Evolutionary conservation across 2,888 invertebrate genomes (phyloP), one percentile per base, ranked within the genome.

Genomic region (Ennomos fuscantarius): DNA sequence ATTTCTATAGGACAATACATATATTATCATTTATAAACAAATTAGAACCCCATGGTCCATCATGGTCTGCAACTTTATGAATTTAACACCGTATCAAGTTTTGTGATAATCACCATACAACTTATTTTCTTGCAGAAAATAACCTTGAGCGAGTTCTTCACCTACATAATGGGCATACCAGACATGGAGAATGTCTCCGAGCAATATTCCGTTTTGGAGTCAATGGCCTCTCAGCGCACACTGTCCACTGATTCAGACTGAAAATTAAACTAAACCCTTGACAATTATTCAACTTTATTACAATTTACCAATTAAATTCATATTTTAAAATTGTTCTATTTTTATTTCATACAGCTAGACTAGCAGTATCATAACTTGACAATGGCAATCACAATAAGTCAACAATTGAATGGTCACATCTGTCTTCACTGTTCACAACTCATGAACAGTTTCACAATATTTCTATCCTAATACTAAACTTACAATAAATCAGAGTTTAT

Each of bases 161-260:
- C 82, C 15, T 83, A 89, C 58, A 87, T 94, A 52, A 78, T 94
- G 60, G 94, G 94, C 1, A 87, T 94, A 45, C 89, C 89, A 55
- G 87, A 91, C 24, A 51, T 76, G 32, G 87, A 86, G 15, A 72
- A 77, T 24, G 33, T 71, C 1, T 81, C 85, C 0, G 84, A 86
- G 24, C 74, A 75, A 51, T 63, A 63, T 34, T 86, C 85, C 0
- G 62, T 48, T 0, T 58, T 66, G 34, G 79, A 68, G 0, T 84
- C 84, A n/a, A 11, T 32, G 15, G 50, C 46, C 45, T 63, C 66
- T 33, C 74, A 72, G 42, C 68, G 66, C 2, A 77, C 76, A 0
- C 8, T 61, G 2, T 60, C 62, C 0, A 70, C 74, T 0, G 74
- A 73, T 6, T 78, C 76, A 0, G 74, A 75, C 37, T 74, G 73